phyloP scores from a whole-genome alignment of 2,113 vertebrate genomes.

The Actenoides hombroni region DNA sequence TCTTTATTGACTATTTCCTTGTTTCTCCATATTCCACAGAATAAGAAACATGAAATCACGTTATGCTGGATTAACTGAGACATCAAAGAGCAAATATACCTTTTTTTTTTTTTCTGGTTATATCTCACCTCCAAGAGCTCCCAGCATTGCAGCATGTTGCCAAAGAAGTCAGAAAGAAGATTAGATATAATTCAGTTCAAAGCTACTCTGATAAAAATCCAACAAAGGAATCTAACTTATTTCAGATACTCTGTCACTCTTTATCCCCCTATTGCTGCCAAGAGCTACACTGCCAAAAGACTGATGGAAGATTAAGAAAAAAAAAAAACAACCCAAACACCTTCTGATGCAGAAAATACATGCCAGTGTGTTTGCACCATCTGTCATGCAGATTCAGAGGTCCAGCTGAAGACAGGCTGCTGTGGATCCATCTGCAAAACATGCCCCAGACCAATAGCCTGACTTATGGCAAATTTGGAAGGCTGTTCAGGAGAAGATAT shows the following conservation, averaged over 20 bases:
- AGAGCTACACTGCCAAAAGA: conserved; percentile 11
- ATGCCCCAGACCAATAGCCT: conserved; percentile 15
- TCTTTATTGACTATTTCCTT: neutral
- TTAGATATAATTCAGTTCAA: conserved; percentile 21
- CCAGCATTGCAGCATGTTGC: neutral
- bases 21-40: neutral
- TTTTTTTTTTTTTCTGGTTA: neutral
- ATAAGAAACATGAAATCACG: neutral
- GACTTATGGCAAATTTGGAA: conserved; percentile 2
- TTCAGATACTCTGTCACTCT: conserved; percentile 3
- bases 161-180: neutral
- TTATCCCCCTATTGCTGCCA: conserved; percentile 17
- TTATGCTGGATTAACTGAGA: neutral
- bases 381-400: conserved; percentile 50
- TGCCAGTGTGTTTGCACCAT: conserved; percentile 29
- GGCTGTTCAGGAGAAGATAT: neutral
- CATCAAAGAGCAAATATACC: neutral
- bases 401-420: conserved; percentile 43
- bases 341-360: conserved; percentile 40
- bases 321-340: neutral
- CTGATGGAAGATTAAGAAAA: conserved; percentile 14
- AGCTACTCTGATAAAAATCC: conserved; percentile 19
- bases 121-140: neutral
- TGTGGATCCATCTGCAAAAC: conserved; percentile 33
- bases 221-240: conserved; percentile 32